Conservation (phyloP, 2,888 invertebrate genomes). For the Polietes domitor region DNA sequence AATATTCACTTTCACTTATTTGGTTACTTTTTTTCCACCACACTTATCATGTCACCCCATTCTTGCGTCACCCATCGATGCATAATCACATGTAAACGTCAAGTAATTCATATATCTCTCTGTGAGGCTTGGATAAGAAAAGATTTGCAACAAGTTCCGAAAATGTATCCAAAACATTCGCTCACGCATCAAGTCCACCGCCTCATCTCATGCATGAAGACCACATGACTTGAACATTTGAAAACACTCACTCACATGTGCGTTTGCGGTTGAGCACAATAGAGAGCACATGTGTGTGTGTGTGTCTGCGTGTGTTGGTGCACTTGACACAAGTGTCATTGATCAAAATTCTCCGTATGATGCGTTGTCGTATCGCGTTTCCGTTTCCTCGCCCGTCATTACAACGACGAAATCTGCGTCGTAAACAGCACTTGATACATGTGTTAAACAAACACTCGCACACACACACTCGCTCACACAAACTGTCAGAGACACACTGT, state of each 20-base stretch:
- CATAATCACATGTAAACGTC: too few species aligned
- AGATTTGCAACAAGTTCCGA: too few species aligned
- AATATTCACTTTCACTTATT: too few species aligned
- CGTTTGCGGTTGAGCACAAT: neutral
- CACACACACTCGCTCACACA: neutral
- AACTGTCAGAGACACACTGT: neutral
- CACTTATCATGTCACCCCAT: too few species aligned
- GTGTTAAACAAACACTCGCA: neutral
- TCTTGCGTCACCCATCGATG: too few species aligned
- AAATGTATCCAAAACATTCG: too few species aligned
- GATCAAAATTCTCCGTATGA: neutral
- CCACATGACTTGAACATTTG: too few species aligned
- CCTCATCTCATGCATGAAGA: too few species aligned
- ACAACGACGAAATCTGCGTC: neutral
- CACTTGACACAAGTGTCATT: conserved; percentile 25
- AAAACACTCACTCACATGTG: neutral
- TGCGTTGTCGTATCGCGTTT: neutral
- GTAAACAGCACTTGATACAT: conserved; percentile 18
- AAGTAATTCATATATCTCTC: too few species aligned
- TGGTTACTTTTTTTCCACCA: too few species aligned
- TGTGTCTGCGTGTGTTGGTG: neutral
- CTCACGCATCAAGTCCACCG: too few species aligned
- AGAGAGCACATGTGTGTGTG: neutral
- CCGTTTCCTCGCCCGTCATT: neutral
- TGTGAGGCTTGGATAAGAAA: too few species aligned